These are phyloP conservation scores for Drosophila glabriapex DNA, from an alignment of 2,888 invertebrate species.

Conservation along the genomic window DNA sequence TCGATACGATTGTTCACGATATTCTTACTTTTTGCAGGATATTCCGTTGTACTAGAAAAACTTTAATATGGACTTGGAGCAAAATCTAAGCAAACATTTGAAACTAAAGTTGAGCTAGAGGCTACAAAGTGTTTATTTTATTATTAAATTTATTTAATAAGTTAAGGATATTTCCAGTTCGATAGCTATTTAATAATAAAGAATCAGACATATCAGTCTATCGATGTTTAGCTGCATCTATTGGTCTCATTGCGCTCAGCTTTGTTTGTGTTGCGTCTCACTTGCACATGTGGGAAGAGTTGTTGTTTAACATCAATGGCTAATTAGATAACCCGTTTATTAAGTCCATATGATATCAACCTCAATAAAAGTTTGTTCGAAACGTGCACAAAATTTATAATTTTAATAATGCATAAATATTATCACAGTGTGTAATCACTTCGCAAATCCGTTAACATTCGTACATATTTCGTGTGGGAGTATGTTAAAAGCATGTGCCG, in stretches of 20 bases:
- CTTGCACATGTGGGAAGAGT: conserved; percentile 33
- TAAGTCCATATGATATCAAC: neutral
- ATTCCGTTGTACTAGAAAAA: neutral
- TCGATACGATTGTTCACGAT: conserved; percentile 12
- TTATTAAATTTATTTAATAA: neutral
- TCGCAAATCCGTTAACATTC: neutral
- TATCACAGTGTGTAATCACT: neutral
- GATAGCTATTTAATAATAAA: neutral
- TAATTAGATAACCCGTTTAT: conserved; percentile 13
- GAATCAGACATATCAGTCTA: neutral
- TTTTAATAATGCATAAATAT: neutral
- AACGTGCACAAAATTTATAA: neutral
- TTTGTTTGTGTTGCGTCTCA: conserved; percentile 62
- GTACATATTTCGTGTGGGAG: neutral
- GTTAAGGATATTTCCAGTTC: neutral
- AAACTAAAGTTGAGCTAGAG: neutral
- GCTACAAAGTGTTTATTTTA: neutral
- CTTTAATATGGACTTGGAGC: neutral
- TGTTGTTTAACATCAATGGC: conserved; percentile 42
- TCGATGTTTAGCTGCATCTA: neutral
- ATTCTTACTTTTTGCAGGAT: neutral
- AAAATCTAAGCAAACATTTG: neutral
- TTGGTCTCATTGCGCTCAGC: conserved; percentile 14
- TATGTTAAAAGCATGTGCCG: conserved; percentile 46
- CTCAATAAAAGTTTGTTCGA: neutral